phyloP scores from a whole-genome alignment of 2,113 vertebrate species.

The Oplegnathus fasciatus region DNA sequence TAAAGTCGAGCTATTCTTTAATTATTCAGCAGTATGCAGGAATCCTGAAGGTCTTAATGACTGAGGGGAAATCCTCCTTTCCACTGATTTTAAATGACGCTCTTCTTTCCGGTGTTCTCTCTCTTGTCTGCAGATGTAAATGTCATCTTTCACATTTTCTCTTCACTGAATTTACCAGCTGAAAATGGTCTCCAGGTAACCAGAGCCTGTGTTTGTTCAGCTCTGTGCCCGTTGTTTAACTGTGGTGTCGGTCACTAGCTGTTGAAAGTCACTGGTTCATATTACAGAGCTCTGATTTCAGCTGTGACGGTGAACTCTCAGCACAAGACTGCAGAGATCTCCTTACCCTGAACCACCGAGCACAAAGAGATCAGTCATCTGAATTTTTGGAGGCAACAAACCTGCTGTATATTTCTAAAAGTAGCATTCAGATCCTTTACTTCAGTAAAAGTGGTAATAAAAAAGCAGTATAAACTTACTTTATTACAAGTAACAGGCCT shows the following conservation, averaged over 20 bases:
- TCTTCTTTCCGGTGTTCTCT: background rate
- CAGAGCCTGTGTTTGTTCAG: constrained; percentile 35
- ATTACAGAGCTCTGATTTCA: constrained; percentile 62
- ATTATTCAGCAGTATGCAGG: background rate
- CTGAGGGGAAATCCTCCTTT: background rate
- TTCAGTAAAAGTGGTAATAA: background rate
- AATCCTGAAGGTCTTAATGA: background rate
- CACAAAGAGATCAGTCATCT: background rate
- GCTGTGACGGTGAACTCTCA: background rate
- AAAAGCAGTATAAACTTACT: too few relatives aligned
- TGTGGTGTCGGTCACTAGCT: constrained; percentile 29
- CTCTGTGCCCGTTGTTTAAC: constrained; percentile 64
- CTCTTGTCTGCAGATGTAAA: background rate
- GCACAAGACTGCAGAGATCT: background rate
- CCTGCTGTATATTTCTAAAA: too few relatives aligned
- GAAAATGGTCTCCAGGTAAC: constrained; percentile 31
- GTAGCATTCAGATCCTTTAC: background rate
- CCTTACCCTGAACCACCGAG: background rate
- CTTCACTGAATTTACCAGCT: background rate
- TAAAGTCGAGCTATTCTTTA: background rate
- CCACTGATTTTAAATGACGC: background rate
- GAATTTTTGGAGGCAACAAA: too few relatives aligned
- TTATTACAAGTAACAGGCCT: too few relatives aligned
- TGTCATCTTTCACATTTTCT: background rate
- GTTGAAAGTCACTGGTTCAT: constrained; percentile 33